Evolutionary conservation across 2,797 vertebrate species (phyloP).

Genomic region (Lacerta viridis): DNA sequence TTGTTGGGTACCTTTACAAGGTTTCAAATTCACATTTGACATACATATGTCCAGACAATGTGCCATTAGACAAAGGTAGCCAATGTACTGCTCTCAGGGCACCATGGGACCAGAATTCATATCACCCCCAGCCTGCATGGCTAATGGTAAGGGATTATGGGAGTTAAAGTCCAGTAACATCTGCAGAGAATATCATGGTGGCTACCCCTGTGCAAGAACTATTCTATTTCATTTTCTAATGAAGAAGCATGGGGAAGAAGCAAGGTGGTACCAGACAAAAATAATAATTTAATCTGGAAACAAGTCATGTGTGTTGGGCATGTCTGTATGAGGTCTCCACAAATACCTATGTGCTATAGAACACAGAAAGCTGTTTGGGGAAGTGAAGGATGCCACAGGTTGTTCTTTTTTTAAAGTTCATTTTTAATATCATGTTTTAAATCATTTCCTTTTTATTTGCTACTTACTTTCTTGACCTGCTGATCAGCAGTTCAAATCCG

Average conservation of each 20-base stretch:
- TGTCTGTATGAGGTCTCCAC: conserved; percentile 44
- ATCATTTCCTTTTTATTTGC: conserved; percentile 45
- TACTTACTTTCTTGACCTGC: conserved; percentile 39
- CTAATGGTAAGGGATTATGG: too few species aligned
- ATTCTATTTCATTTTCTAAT: conserved; percentile 9
- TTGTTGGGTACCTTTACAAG: background rate
- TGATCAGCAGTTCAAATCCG: background rate
- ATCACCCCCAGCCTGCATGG: background rate
- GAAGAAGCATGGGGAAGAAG: conserved; percentile 14
- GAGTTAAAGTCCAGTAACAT: too few species aligned
- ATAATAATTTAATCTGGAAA: conserved; percentile 63
- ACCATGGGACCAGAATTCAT: background rate
- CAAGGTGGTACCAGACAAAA: conserved; percentile 68
- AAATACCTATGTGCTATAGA: conserved; percentile 49
- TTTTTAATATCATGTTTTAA: conserved; percentile 48
- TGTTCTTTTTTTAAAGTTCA: background rate
- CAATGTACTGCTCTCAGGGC: background rate
- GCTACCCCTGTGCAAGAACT: background rate
- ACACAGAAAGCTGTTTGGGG: conserved; percentile 52
- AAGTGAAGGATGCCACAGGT: conserved; percentile 31
- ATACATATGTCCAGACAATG: background rate
- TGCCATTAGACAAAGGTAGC: background rate
- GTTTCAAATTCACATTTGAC: background rate
- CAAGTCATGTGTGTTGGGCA: conserved; percentile 62
- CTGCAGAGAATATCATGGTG: too few species aligned